Evolutionary conservation across 64 coral and sea anemone genomes (phyloP), one percentile per base, ranked within the genome.

Genomic region (Stichodactyla mertensii): DNA sequence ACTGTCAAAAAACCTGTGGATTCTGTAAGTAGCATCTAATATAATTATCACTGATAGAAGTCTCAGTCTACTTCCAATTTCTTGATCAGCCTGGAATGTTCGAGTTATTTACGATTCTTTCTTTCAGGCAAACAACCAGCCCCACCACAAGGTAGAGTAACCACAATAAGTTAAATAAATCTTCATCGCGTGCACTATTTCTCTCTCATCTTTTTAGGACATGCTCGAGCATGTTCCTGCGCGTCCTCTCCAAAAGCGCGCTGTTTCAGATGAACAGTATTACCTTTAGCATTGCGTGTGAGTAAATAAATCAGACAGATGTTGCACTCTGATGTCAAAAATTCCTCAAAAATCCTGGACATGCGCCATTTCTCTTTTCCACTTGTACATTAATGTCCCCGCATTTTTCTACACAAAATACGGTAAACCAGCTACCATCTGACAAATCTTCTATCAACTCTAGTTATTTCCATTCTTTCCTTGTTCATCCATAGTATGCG

Each of bases 21-120:
- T 81, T 81, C 45, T 81, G 79, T 81, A 8, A 81, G 79, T 81
- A 81, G 19, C 0, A 69, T 8, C 64, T n/a, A 22, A 69, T 69
- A 22, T 69, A 8, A 69, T 7, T 23, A 64, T 64, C 18, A 18
- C 4, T 64, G 14, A 2, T 64, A 19, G 14, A 18, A 4, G 18
- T 20, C 0, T 20, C 6, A 64, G 14, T 64, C 18, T 20, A 58
- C 36, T 58, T 58, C 56, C 56, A 58, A 64, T 18, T 64, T 2
- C 6, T 16, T 16, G 18, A 57, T 57, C 55, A 20, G 14, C 6
- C 4, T 6, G 18, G 18, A 64, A 19, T 64, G 6, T 12, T 19
- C 15, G 6, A 64, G 16, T 19, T 16, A 20, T 16, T 67, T 67
- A 20, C 19, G 3, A n/a, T 69, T 69, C 19, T 22, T 20, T 22